Evolutionary conservation across 2,113 vertebrate species (phyloP).

Genomic region (Castor canadensis): DNA sequence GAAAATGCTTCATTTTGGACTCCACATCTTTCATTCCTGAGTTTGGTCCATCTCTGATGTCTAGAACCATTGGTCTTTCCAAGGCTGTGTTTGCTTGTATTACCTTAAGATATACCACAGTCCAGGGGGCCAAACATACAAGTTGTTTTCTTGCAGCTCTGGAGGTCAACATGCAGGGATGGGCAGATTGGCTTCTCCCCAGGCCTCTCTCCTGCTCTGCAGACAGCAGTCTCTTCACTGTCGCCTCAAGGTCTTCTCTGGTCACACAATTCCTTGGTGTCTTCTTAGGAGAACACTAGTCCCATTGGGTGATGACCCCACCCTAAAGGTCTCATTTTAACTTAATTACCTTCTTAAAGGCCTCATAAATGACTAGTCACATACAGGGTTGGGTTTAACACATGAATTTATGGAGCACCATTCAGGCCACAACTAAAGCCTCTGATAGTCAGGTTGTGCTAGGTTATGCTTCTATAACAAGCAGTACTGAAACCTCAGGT

Average conservation of each 20-base stretch:
- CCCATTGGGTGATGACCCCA: background rate
- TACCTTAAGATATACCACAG: background rate
- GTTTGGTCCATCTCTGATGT: background rate
- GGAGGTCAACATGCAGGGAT: background rate
- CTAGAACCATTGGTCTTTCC: background rate
- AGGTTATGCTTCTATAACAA: background rate
- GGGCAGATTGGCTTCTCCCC: background rate
- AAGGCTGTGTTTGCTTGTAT: background rate
- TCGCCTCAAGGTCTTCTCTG: background rate
- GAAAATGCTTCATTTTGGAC: background rate
- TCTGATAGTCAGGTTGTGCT: background rate
- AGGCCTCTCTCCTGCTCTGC: background rate
- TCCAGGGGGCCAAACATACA: background rate
- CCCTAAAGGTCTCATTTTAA: background rate
- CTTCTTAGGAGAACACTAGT: background rate
- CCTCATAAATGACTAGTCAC: background rate
- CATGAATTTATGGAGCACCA: background rate
- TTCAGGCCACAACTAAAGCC: background rate
- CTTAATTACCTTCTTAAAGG: background rate
- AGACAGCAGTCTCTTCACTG: too few relatives aligned
- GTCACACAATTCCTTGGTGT: accelerated
- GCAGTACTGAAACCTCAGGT: background rate
- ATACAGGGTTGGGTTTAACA: accelerated
- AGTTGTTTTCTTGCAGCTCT: background rate
- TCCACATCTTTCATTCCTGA: background rate